phyloP scores from a whole-genome alignment of 2,113 vertebrate genomes.

The Sprattus sprattus region DNA sequence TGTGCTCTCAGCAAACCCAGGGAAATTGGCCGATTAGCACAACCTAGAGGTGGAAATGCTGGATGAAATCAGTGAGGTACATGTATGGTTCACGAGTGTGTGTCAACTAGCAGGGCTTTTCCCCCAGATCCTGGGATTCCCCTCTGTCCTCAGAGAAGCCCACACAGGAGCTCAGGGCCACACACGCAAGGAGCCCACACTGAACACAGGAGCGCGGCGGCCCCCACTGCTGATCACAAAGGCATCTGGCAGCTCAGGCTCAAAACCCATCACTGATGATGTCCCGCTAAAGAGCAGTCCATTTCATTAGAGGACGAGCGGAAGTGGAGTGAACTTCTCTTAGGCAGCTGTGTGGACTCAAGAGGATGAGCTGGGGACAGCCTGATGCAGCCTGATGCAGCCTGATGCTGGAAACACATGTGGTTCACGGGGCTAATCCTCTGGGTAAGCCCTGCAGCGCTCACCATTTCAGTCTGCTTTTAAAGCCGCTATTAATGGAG shows the following conservation, averaged over 20 bases:
- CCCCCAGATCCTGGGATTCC: background rate
- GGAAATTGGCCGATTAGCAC: background rate
- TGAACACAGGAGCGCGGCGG: background rate
- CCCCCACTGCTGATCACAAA: background rate
- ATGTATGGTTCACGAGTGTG: background rate
- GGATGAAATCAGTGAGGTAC: background rate
- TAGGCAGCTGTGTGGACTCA: background rate
- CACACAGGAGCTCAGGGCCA: too few relatives aligned
- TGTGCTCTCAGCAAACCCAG: background rate
- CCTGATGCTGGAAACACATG: background rate
- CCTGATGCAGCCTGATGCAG: too few relatives aligned
- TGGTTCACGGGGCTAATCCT: background rate
- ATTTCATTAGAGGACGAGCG: background rate
- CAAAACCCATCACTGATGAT: background rate
- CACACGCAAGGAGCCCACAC: too few relatives aligned
- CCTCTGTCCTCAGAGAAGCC: background rate
- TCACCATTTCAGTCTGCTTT: constrained; percentile 3
- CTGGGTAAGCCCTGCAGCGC: background rate
- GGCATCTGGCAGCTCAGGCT: background rate
- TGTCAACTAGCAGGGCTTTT: background rate
- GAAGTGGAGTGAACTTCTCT: background rate
- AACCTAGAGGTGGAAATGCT: background rate
- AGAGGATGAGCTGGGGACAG: background rate
- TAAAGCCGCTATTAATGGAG: background rate
- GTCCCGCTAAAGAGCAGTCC: background rate